Percentiles rank a stretch among this genome's conserved stretches.
Conservation (phyloP, 1,140 invertebrate species). For the Cheumatopsyche charites region DNA sequence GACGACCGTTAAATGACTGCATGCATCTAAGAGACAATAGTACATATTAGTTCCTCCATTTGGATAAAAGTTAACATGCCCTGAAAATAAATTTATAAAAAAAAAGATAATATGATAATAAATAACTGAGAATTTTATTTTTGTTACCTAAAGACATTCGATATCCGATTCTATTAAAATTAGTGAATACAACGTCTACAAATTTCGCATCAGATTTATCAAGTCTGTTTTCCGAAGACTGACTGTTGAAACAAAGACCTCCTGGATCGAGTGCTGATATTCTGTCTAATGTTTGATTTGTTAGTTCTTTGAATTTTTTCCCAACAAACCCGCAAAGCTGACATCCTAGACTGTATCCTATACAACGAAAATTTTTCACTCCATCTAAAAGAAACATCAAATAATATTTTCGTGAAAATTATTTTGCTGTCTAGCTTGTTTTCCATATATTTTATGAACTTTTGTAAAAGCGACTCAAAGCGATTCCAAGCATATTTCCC, state of each 20-base stretch:
- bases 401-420: no score
- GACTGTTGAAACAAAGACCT: slow-evolving; percentile 65
- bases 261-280: slow-evolving; percentile 64
- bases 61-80: neutral
- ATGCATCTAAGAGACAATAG: neutral
- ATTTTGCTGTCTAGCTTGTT: no score
- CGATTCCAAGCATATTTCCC: no score
- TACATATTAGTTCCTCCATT: neutral
- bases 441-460: no score
- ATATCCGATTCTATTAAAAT: slow-evolving; percentile 62
- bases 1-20: neutral
- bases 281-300: neutral
- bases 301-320: slow-evolving; percentile 24
- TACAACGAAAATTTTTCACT: slow-evolving; percentile 45
- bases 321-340: slow-evolving; percentile 34
- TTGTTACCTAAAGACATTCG: no score
- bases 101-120: no score
- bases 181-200: slow-evolving; percentile 66
- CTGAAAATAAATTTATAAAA: neutral
- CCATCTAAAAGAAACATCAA: no score
- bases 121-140: no score
- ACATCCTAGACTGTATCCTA: slow-evolving; percentile 37
- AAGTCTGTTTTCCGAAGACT: slow-evolving; percentile 58
- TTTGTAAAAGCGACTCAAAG: no score
- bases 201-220: slow-evolving; percentile 60